Conservation (phyloP, 2,797 vertebrate genomes). For the Pelodytes ibericus region DNA sequence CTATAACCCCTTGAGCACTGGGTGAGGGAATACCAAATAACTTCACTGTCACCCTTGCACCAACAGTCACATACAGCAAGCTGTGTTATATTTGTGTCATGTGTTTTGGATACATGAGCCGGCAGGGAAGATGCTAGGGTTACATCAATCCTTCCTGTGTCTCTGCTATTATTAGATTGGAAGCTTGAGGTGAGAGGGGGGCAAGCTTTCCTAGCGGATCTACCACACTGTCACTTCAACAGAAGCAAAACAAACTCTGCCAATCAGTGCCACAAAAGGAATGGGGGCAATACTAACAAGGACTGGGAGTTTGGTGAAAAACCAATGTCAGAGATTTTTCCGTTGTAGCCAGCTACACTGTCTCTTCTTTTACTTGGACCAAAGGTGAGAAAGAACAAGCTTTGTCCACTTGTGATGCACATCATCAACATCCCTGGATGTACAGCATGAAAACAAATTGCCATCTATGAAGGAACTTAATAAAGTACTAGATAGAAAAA, state of each 20-base stretch:
- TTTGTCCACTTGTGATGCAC: too few species aligned
- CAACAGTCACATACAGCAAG: slow-evolving; percentile 3
- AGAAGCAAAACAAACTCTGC: slow-evolving; percentile 17
- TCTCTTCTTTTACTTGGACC: too few species aligned
- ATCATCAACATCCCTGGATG: too few species aligned
- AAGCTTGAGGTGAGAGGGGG: slow-evolving; percentile 6
- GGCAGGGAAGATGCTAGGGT: slow-evolving; percentile 26
- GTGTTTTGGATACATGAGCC: slow-evolving; percentile 43
- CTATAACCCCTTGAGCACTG: slow-evolving; percentile 17
- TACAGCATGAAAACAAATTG: too few species aligned
- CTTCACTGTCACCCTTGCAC: slow-evolving; percentile 8
- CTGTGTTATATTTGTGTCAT: slow-evolving; percentile 33
- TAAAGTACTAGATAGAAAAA: too few species aligned
- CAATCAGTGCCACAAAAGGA: slow-evolving; percentile 20
- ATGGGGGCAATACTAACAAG: not conserved
- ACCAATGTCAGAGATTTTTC: too few species aligned
- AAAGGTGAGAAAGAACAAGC: too few species aligned
- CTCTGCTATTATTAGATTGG: slow-evolving; percentile 40
- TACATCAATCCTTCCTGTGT: slow-evolving; percentile 53
- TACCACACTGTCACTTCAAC: slow-evolving; percentile 42
- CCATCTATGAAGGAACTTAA: too few species aligned
- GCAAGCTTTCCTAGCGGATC: slow-evolving; percentile 16
- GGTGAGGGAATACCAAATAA: slow-evolving; percentile 4
- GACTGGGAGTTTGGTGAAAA: not conserved
- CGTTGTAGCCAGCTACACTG: too few species aligned